Percentiles rank a stretch among this genome's conserved stretches.
phyloP scores from a whole-genome alignment of 1,140 invertebrate genomes.

The Caenorhabditis tropicalis region DNA sequence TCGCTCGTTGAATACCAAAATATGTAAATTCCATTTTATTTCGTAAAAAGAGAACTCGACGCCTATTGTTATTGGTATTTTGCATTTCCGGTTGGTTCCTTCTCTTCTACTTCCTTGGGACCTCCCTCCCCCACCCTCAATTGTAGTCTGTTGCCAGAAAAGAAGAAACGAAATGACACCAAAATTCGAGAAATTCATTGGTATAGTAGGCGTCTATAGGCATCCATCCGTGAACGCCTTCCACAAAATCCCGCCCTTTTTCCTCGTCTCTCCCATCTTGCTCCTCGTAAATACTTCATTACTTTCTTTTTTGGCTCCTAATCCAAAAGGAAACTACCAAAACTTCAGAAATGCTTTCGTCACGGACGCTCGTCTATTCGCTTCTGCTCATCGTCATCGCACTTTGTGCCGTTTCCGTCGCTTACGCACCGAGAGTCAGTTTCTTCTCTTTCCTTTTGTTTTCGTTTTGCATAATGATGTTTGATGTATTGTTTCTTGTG shows the following conservation, averaged over 20 bases:
- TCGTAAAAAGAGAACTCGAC: background rate
- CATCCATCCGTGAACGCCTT: conserved; percentile 7
- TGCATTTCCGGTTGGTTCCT: conserved; percentile 3
- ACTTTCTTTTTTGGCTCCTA: background rate
- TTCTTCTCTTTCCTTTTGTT: background rate
- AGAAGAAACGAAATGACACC: background rate
- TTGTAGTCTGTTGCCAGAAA: background rate
- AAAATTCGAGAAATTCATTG: background rate
- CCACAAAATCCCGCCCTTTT: background rate
- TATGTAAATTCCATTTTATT: background rate
- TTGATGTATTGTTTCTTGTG: background rate
- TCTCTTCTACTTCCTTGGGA: background rate
- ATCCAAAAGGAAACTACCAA: background rate
- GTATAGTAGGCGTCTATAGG: background rate
- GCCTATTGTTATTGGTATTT: conserved; percentile 26
- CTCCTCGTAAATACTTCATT: conserved; percentile 8
- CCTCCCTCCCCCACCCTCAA: too few relatives aligned
- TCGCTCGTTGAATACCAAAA: too few relatives aligned
- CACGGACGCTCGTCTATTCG: background rate
- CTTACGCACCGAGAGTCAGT: conserved; percentile 36
- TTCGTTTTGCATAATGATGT: background rate
- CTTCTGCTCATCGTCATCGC: conserved; percentile 30
- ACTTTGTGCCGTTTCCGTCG: conserved; percentile 14
- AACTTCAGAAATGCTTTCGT: background rate
- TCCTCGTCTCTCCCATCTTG: background rate